These are phyloP conservation scores for Lydus trimaculatus DNA, from an alignment of 2,888 invertebrate species.

Conservation along the genomic window DNA sequence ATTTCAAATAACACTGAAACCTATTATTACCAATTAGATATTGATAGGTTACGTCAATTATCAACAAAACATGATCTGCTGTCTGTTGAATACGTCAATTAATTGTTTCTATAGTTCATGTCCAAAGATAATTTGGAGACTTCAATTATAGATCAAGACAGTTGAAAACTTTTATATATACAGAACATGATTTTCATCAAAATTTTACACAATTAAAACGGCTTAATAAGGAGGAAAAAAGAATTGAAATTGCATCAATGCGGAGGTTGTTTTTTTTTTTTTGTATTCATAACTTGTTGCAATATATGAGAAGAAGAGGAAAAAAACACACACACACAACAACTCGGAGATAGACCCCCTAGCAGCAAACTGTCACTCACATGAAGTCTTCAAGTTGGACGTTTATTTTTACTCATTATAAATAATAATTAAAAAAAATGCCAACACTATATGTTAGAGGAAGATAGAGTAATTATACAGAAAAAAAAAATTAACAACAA, in stretches of 20 bases:
- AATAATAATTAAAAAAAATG: slow-evolving; percentile 52
- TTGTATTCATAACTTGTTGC: slow-evolving; percentile 46
- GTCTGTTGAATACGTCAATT: neutral
- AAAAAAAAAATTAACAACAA: neutral
- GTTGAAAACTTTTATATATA: neutral
- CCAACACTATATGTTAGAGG: slow-evolving; percentile 33
- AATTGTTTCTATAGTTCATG: neutral
- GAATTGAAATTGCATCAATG: neutral
- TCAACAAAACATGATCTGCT: neutral
- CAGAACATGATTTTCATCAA: neutral
- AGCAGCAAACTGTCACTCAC: slow-evolving; percentile 58
- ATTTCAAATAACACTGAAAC: neutral
- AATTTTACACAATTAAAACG: neutral
- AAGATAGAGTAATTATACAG: slow-evolving; percentile 39
- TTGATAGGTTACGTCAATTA: neutral
- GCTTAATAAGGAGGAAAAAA: neutral
- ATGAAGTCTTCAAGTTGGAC: slow-evolving; percentile 57
- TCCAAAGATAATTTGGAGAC: neutral
- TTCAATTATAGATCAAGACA: neutral
- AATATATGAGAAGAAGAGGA: too few relatives aligned
- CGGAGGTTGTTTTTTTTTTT: slow-evolving; percentile 21
- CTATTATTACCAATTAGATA: neutral
- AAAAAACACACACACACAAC: too few relatives aligned
- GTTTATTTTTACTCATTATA: slow-evolving; percentile 58
- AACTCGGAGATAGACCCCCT: slow-evolving; percentile 45